These are phyloP conservation scores for Cephus cinctus DNA, from an alignment of 1,140 invertebrate species.

Conservation along the genomic window DNA sequence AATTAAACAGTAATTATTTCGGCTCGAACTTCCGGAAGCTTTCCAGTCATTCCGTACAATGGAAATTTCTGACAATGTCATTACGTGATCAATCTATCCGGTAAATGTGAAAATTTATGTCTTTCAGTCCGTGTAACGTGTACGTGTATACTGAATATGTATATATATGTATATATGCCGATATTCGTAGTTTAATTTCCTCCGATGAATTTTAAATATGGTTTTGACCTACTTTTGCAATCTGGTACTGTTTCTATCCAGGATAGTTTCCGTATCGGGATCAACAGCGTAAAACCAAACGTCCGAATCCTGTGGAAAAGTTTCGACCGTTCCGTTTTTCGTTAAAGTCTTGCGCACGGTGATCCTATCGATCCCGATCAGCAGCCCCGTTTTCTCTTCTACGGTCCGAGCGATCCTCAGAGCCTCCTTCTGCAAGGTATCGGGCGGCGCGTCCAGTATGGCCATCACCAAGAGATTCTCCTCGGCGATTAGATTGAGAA, in stretches of 20 bases:
- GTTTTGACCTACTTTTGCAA: constrained; percentile 70
- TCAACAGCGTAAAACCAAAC: constrained; percentile 86
- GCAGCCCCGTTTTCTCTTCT: constrained; percentile 70
- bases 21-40: too few species aligned
- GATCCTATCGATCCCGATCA: constrained; percentile 78
- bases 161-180: too few species aligned
- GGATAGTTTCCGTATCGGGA: constrained; percentile 72
- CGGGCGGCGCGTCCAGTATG: constrained; percentile 72
- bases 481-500: constrained; percentile 71
- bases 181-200: too few species aligned
- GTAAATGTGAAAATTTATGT: too few species aligned
- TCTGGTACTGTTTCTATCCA: constrained; percentile 68
- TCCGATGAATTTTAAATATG: too few species aligned
- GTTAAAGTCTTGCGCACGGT: constrained; percentile 66
- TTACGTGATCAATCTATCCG: too few species aligned
- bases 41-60: too few species aligned
- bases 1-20: too few species aligned
- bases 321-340: constrained; percentile 73
- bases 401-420: constrained; percentile 67
- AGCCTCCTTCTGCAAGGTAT: constrained; percentile 66
- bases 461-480: constrained; percentile 75
- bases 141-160: too few species aligned
- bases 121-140: too few species aligned
- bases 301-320: constrained; percentile 74
- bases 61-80: too few species aligned